Evolutionary conservation across 2,888 invertebrate genomes (phyloP).

Genomic region (Caenorhabditis sp.): DNA sequence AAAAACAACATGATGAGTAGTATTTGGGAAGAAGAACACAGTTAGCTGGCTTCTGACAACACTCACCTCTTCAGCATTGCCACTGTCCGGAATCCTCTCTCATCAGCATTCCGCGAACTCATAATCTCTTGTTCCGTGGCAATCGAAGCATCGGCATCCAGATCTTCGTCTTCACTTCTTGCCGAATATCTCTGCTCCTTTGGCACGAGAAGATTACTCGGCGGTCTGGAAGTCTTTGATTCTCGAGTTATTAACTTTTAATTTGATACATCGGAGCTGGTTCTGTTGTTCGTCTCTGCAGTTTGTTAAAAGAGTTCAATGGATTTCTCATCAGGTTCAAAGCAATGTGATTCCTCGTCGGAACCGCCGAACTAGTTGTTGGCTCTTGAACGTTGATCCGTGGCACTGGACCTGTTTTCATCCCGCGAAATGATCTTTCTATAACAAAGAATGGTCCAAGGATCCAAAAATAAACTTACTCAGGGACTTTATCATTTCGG

Average conservation of each 20-base stretch:
- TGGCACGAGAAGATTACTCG: constrained; percentile 13
- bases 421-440: constrained; percentile 28
- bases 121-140: constrained; percentile 18
- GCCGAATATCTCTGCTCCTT: constrained; percentile 29
- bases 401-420: constrained; percentile 47
- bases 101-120: constrained; percentile 37
- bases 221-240: constrained; percentile 15
- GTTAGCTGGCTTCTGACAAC: too few relatives aligned
- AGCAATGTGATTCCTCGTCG: constrained; percentile 36
- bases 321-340: constrained; percentile 50
- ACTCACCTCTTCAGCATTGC: constrained; percentile 33
- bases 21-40: too few relatives aligned
- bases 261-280: neutral
- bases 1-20: neutral
- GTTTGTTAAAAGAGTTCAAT: constrained; percentile 47
- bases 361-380: constrained; percentile 21
- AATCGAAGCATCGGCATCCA: constrained; percentile 6
- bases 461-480: constrained; percentile 6
- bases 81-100: constrained; percentile 40
- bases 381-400: constrained; percentile 54
- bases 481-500: constrained; percentile 13
- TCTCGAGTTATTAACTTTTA: neutral
- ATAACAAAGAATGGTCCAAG: too few relatives aligned
- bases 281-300: constrained; percentile 29
- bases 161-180: constrained; percentile 5